Evolutionary conservation across 2,797 vertebrate genomes (phyloP).

Genomic region (Acropternis orthonyx): DNA sequence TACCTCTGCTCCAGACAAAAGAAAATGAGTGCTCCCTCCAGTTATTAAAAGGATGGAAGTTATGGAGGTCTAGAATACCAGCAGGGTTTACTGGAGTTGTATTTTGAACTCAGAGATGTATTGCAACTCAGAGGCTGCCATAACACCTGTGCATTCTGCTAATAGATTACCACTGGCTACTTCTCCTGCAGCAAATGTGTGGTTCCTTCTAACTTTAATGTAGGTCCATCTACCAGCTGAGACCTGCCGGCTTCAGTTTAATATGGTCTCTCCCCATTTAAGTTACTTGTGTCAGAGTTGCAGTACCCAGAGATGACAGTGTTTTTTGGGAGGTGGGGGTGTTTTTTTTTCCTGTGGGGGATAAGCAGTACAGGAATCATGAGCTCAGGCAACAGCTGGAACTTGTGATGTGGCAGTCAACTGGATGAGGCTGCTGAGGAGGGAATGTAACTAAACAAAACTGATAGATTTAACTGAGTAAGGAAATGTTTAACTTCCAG

Average conservation of each 20-base stretch:
- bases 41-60: not conserved
- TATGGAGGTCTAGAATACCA: not conserved
- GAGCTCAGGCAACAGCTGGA: conserved; percentile 1
- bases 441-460: not conserved
- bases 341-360: not conserved
- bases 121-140: not conserved
- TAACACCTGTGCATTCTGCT: not conserved
- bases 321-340: not conserved
- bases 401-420: not conserved
- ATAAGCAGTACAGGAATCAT: not conserved
- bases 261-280: not conserved
- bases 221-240: not conserved
- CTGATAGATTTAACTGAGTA: not conserved
- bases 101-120: not conserved
- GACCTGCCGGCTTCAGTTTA: not conserved
- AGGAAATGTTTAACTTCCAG: conserved; percentile 48
- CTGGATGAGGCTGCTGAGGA: not conserved
- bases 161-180: not conserved
- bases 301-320: not conserved
- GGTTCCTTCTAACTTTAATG: not conserved
- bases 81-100: not conserved
- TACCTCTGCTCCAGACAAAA: not conserved
- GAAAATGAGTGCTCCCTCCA: not conserved
- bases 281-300: not conserved
- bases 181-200: not conserved